Evolutionary conservation across 1,140 invertebrate genomes (phyloP).

Genomic region (Andricus grossulariae): DNA sequence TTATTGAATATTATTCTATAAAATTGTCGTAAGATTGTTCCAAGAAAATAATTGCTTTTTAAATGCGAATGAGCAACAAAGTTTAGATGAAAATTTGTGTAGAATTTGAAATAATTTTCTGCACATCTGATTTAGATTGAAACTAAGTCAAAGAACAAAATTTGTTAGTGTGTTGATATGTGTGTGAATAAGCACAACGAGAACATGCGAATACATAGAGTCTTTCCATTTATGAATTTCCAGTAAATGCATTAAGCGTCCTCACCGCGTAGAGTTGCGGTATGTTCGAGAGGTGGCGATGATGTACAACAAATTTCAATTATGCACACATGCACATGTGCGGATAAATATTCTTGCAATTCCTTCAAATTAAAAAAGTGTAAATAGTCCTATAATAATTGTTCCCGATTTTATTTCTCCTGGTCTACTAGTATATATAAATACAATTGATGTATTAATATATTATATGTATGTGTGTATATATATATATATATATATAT

Average conservation of each 20-base stretch:
- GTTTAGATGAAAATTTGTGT: too few relatives aligned
- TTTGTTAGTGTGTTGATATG: background rate
- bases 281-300: background rate
- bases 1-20: too few relatives aligned
- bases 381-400: background rate
- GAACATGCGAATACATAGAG: background rate
- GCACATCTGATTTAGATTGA: background rate
- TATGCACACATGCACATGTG: background rate
- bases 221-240: constrained; percentile 17
- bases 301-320: constrained; percentile 20
- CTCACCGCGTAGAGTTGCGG: too few relatives aligned
- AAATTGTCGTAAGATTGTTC: too few relatives aligned
- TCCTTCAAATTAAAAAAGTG: background rate
- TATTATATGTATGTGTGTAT: too few relatives aligned
- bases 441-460: too few relatives aligned
- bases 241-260: background rate
- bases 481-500: too few relatives aligned
- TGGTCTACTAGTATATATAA: background rate
- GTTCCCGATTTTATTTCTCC: background rate
- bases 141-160: background rate
- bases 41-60: too few relatives aligned
- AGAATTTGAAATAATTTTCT: background rate
- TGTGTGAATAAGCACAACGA: background rate
- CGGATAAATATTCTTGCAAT: background rate
- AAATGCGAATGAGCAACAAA: too few relatives aligned